Base-by-base conservation (phyloP, 1,140 invertebrate species). In the Macrobrachium nipponense region DNA sequence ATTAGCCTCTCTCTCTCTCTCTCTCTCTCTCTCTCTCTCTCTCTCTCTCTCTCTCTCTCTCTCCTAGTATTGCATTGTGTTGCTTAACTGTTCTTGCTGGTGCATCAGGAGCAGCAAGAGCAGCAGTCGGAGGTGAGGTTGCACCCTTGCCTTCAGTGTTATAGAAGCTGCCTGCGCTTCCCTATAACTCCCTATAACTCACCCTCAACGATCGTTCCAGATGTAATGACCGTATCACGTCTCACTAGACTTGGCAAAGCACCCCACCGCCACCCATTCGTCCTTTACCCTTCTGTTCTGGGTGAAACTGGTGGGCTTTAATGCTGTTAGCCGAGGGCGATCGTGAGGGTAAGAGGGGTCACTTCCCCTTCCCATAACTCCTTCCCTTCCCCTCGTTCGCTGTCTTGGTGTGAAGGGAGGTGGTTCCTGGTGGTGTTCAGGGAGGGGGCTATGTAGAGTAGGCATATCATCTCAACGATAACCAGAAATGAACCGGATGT, bases 171-270 rank as follows among this genome's bases (percentile, higher is more conserved):
- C 68, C 68, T 23, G 23, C 20, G 23, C 23, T 43, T 23, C 15
- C 68, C 68, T 70, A 23, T 72, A 23, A 23, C 20, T 43, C 17
- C 44, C 73, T 20, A 14, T 58, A 36, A 44, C n/a, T 20, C 44
- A 36, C n/a, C 73, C 3, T 43, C 68, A 73, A 73, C 70, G 70
- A 44, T 44, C 70, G 70, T 73, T 44, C 18, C 14, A 43, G 70
- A 36, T 44, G 70, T 73, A 73, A 73, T 73, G 70, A 44, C 36
- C 8, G 70, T 73, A 44, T 14, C 27, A 44, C 70, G 70, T 73
- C 70, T 44, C 70, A 15, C 51, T 51, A 51, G 51, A 51, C 8
- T 73, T 43, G 36, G 70, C 36, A 44, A 73, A 43, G 8, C 70
- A 44, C 70, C 68, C 68, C 68, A 70, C 68, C 23, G 68, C 15